Evolutionary conservation across 2,888 invertebrate species (phyloP).

Genomic region (Limenitis arthemis): DNA sequence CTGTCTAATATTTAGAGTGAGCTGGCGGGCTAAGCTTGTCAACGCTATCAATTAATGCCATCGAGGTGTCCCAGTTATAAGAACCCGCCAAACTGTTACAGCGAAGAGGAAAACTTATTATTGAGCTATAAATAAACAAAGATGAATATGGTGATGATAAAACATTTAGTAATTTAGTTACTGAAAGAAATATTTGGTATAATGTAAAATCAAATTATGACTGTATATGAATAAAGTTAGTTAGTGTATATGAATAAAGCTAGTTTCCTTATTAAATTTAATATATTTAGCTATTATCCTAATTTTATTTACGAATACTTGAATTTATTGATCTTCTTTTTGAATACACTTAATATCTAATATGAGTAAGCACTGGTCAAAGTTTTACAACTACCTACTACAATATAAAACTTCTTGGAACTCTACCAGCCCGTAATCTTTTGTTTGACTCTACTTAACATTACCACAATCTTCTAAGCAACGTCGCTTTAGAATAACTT

Average conservation of each 20-base stretch:
- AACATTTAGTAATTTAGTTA: too few species aligned
- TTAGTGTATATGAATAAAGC: too few species aligned
- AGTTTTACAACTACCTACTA: conserved; percentile 21
- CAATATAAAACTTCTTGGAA: conserved; percentile 7
- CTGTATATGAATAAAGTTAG: too few species aligned
- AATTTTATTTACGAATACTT: too few species aligned
- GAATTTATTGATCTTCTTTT: too few species aligned
- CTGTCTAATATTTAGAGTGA: conserved; percentile 10
- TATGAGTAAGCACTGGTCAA: background rate
- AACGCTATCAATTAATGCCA: conserved; percentile 60
- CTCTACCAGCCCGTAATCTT: conserved; percentile 3
- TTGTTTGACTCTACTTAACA: conserved; percentile 7
- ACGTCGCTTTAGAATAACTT: conserved; percentile 6
- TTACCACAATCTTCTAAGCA: conserved; percentile 2
- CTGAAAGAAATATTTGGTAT: too few species aligned
- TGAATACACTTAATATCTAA: background rate
- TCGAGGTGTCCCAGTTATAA: conserved; percentile 55
- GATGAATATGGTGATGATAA: conserved; percentile 4
- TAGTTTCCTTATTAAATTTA: too few species aligned
- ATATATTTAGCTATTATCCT: too few species aligned
- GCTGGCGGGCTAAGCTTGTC: conserved; percentile 34
- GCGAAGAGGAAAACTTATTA: conserved; percentile 25
- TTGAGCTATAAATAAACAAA: conserved; percentile 9
- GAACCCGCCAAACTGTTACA: conserved; percentile 44
- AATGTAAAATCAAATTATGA: too few species aligned